Evolutionary conservation across 2,113 vertebrate genomes (phyloP), one percentile per base, ranked within the genome.

Genomic region (Rallus limicola): DNA sequence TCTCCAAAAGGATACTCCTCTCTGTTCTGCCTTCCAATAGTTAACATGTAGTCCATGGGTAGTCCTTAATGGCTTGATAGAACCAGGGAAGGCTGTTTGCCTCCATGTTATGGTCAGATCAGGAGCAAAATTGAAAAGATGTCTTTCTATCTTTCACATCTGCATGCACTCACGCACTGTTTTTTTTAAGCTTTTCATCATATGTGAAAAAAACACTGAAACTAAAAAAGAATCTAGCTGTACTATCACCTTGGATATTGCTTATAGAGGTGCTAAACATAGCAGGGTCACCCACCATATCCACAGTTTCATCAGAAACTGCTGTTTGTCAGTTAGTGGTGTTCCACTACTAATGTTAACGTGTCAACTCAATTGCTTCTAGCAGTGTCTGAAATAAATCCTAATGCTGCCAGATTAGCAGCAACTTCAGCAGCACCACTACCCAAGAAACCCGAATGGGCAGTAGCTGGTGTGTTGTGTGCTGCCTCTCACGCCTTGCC

Each of bases 361-460:
- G 4, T 56, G 53, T 52, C 70, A 56, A 16, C 18, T 50, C 24
- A 21, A 3, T 67, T 70, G 75, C 94, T 96, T 83, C 76, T 34
- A 86, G 94, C 85, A 60, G 13, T 85, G 58, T 36, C 63, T 56
- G 75, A 86, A 69, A 65, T 50, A 86, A 86, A 75, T 59, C 31
- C 58, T 78, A 42, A 36, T 4, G 29, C 79, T 71, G 58, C 52
- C 82, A 58, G 68, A 67, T 16, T 42, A 94, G 52, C 50, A 80
- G 34, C 58, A 82, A 24, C 82, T 90, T 58, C 80, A 86, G 53
- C 71, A 87, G 46, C 64, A 9, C 50, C 5, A 36, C 38, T 7
- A 53, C 58, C 71, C 86, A 68, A 29, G 80, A 48, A 75, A 56
- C 72, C 72, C 68, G 20, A 48, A 60, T 2, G 69, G 86, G 33